phyloP scores from a whole-genome alignment of 1,140 invertebrate genomes.

The Drosophila virilis region DNA sequence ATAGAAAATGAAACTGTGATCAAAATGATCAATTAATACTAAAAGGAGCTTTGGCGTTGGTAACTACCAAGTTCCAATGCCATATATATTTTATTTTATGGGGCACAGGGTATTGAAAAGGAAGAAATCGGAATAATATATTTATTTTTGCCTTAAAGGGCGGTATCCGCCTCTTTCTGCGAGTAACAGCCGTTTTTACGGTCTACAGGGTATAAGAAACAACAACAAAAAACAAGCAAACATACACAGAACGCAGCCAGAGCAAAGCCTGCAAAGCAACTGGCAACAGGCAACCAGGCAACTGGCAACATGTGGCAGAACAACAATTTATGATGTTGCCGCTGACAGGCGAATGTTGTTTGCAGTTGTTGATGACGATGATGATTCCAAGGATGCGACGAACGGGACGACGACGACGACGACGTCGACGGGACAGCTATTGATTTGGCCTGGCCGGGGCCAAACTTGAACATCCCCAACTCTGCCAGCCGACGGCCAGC shows the following conservation, averaged over 20 bases:
- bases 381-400: constrained; percentile 78
- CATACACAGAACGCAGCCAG: background rate
- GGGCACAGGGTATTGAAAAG: too few relatives aligned
- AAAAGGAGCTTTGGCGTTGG: too few relatives aligned
- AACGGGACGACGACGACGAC: constrained; percentile 26
- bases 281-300: constrained; percentile 12
- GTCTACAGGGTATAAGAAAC: constrained; percentile 3
- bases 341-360: constrained; percentile 82
- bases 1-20: too few relatives aligned
- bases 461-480: constrained; percentile 17
- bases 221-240: constrained; percentile 30
- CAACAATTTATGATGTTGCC: constrained; percentile 83
- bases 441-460: constrained; percentile 56
- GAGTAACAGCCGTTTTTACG: background rate
- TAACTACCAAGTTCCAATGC: too few relatives aligned
- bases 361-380: constrained; percentile 82
- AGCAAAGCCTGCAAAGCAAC: constrained; percentile 14
- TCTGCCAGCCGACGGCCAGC: background rate
- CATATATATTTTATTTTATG: too few relatives aligned
- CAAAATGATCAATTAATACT: too few relatives aligned
- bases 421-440: constrained; percentile 39
- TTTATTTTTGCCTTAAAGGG: too few relatives aligned
- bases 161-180: background rate
- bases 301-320: constrained; percentile 79
- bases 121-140: too few relatives aligned